Conservation (phyloP, 2,888 invertebrate species). For the Leptopilina syphax region DNA sequence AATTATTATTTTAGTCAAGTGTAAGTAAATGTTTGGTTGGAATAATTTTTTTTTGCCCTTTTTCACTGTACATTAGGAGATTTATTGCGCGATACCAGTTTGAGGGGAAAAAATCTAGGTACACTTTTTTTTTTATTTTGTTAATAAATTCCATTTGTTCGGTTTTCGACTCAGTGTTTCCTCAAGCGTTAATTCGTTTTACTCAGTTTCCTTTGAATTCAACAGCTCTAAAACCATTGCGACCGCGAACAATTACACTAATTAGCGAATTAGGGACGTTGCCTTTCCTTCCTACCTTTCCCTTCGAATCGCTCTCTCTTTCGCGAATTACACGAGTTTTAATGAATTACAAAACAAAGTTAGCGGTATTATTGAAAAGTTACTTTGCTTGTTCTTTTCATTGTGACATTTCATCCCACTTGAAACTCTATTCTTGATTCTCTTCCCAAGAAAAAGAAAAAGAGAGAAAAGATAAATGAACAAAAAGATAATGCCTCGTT, state of each 20-base stretch:
- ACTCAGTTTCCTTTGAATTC: constrained; percentile 27
- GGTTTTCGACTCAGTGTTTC: not conserved
- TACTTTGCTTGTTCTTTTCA: constrained; percentile 25
- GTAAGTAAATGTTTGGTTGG: no score
- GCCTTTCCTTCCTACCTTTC: not conserved
- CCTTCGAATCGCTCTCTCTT: constrained; percentile 3
- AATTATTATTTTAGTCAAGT: no score
- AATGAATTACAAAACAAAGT: constrained; percentile 37
- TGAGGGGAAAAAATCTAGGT: no score
- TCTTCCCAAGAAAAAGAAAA: not conserved
- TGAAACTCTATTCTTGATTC: not conserved
- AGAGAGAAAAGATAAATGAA: not conserved
- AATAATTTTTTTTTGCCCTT: no score
- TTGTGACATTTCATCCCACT: not conserved
- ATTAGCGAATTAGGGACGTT: constrained; percentile 31
- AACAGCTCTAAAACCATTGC: constrained; percentile 8
- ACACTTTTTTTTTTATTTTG: not conserved
- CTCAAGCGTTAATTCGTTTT: constrained; percentile 34
- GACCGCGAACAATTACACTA: constrained; percentile 39
- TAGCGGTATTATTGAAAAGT: constrained; percentile 33
- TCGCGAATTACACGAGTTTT: constrained; percentile 30
- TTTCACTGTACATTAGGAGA: no score
- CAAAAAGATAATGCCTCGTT: not conserved
- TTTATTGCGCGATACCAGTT: no score
- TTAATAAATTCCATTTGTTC: not conserved